Conservation (phyloP, 2,888 invertebrate genomes). For the Anthrax anthrax region DNA sequence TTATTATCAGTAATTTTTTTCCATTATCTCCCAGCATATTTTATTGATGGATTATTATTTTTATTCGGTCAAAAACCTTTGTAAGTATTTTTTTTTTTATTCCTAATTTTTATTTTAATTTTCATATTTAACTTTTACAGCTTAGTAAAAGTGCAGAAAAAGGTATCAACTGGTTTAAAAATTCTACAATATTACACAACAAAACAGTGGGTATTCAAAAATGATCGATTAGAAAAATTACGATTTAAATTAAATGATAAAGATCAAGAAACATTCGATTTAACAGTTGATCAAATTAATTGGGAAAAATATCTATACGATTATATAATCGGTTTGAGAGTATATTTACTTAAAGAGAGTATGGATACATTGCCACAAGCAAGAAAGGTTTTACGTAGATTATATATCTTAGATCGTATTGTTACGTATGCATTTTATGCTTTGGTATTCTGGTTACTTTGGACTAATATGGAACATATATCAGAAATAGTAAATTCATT, state of each 20-base stretch:
- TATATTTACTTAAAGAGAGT: conserved; percentile 72
- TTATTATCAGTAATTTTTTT: conserved; percentile 51
- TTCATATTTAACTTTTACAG: conserved; percentile 30
- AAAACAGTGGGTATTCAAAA: conserved; percentile 62
- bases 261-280: conserved; percentile 48
- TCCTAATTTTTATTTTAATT: background rate
- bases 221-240: conserved; percentile 43
- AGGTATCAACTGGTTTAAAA: conserved; percentile 42
- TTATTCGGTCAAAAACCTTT: conserved; percentile 60
- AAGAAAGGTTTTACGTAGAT: conserved; percentile 25
- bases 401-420: conserved; percentile 39
- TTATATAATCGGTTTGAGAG: conserved; percentile 71
- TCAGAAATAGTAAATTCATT: conserved; percentile 22
- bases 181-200: conserved; percentile 65
- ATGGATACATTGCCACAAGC: conserved; percentile 61
- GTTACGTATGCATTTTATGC: conserved; percentile 22
- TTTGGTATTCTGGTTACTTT: conserved; percentile 27
- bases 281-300: conserved; percentile 37
- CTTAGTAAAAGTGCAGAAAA: conserved; percentile 44
- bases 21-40: conserved; percentile 62
- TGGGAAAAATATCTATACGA: conserved; percentile 51
- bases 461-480: conserved; percentile 26
- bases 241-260: conserved; percentile 36
- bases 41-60: conserved; percentile 53
- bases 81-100: conserved; percentile 43